phyloP scores from a whole-genome alignment of 2,797 vertebrate genomes.

The Syngnathus rostellatus region DNA sequence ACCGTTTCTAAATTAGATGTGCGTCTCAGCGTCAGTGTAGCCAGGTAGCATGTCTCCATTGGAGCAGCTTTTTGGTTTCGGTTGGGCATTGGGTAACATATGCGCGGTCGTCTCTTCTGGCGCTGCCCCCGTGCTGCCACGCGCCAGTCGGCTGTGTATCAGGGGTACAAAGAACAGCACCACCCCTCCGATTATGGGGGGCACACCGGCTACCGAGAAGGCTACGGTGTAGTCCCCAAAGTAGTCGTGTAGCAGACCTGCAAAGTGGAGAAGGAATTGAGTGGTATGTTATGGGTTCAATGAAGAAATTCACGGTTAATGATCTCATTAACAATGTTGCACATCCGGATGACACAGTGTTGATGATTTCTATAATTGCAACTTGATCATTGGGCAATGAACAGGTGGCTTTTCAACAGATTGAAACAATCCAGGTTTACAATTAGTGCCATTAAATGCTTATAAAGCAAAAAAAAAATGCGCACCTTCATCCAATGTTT shows the following conservation, averaged over 20 bases:
- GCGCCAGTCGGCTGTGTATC: constrained; percentile 74
- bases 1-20: constrained; percentile 74
- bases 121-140: constrained; percentile 53
- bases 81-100: constrained; percentile 70
- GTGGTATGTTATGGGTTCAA: neutral
- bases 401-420: too few species aligned
- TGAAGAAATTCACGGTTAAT: neutral
- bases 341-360: too few species aligned
- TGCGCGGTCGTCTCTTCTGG: constrained; percentile 76
- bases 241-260: constrained; percentile 83
- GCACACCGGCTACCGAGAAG: constrained; percentile 92
- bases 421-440: too few species aligned
- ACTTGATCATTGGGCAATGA: too few species aligned
- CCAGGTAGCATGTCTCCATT: constrained; percentile 91
- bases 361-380: too few species aligned
- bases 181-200: constrained; percentile 83
- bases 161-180: constrained; percentile 91
- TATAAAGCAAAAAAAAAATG: too few species aligned
- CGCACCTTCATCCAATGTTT: too few species aligned
- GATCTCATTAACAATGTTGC: neutral
- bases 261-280: constrained; percentile 1
- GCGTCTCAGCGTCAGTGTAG: constrained; percentile 81
- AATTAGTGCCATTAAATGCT: too few species aligned
- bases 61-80: constrained; percentile 62
- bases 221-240: constrained; percentile 82